These are phyloP conservation scores for Synanthedon tipuliformis DNA, from an alignment of 2,888 invertebrate genomes.

Conservation along the genomic window DNA sequence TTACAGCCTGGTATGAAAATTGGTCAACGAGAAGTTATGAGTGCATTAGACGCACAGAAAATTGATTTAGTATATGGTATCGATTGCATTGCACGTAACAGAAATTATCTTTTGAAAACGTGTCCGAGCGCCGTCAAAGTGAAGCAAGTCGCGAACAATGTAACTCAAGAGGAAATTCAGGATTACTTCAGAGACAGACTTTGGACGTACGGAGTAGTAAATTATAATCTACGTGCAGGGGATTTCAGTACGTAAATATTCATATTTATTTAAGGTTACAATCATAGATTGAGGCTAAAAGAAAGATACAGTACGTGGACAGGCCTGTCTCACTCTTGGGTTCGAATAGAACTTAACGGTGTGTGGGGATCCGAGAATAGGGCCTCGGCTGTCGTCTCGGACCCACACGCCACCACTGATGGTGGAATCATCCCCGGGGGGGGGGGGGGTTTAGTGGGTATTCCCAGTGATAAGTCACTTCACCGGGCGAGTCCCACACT, in stretches of 20 bases:
- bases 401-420: too few relatives aligned
- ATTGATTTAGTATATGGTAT: slow-evolving; percentile 33
- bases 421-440: too few relatives aligned
- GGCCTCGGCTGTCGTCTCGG: too few relatives aligned
- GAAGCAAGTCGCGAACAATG: slow-evolving; percentile 3
- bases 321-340: too few relatives aligned
- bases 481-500: too few relatives aligned
- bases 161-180: slow-evolving; percentile 24
- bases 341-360: too few relatives aligned
- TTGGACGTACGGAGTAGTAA: slow-evolving; percentile 45
- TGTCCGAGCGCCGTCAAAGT: slow-evolving; percentile 43
- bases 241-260: slow-evolving; percentile 44
- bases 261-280: background rate
- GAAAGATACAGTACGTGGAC: too few relatives aligned
- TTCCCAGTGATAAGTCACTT: too few relatives aligned
- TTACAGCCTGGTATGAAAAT: slow-evolving; percentile 30
- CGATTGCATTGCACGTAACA: slow-evolving; percentile 45
- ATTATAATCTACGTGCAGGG: slow-evolving; percentile 33
- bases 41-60: slow-evolving; percentile 46
- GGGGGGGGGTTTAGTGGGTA: too few relatives aligned
- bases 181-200: slow-evolving; percentile 38
- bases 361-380: too few relatives aligned
- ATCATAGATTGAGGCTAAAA: too few relatives aligned
- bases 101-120: slow-evolving; percentile 43
- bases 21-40: slow-evolving; percentile 51